Conservation (phyloP, 2,113 vertebrate species). For the Lophochroa leadbeateri region DNA sequence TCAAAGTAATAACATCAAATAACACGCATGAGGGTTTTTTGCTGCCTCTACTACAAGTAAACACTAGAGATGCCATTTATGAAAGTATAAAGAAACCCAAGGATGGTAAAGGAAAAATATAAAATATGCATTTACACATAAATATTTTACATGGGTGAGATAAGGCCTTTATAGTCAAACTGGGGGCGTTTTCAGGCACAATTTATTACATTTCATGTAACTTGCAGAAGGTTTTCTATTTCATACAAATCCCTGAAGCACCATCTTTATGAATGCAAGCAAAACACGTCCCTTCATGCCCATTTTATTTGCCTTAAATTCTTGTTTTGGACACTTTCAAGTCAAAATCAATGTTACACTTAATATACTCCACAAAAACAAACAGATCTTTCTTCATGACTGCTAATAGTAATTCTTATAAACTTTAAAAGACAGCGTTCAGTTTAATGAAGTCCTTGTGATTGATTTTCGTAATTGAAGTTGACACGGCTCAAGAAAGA, state of each 20-base stretch:
- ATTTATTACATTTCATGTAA: constrained; percentile 62
- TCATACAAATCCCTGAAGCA: constrained; percentile 63
- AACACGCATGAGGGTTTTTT: not conserved
- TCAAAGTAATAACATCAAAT: constrained; percentile 25
- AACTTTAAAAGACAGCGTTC: constrained; percentile 15
- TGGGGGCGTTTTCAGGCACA: constrained; percentile 52
- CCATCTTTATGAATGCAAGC: constrained; percentile 51
- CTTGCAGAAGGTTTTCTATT: constrained; percentile 64
- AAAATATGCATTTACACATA: constrained; percentile 68
- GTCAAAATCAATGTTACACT: constrained; percentile 60
- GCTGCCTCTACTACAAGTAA: constrained; percentile 28
- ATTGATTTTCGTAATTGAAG: constrained; percentile 34
- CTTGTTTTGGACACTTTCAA: constrained; percentile 60
- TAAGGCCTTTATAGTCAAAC: constrained; percentile 66
- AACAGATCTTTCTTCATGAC: constrained; percentile 34
- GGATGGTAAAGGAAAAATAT: constrained; percentile 52
- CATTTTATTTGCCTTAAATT: constrained; percentile 65
- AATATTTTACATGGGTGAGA: constrained; percentile 67
- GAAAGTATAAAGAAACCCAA: constrained; percentile 52
- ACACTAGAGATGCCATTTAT: constrained; percentile 49
- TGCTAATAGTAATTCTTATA: constrained; percentile 45
- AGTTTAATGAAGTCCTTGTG: constrained; percentile 16
- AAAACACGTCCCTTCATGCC: constrained; percentile 40
- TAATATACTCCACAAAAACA: constrained; percentile 37
- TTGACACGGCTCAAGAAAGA: not conserved